Percentiles rank a stretch among this genome's conserved stretches.
phyloP scores from a whole-genome alignment of 2,113 vertebrate species.

The Odocoileus hemionus region DNA sequence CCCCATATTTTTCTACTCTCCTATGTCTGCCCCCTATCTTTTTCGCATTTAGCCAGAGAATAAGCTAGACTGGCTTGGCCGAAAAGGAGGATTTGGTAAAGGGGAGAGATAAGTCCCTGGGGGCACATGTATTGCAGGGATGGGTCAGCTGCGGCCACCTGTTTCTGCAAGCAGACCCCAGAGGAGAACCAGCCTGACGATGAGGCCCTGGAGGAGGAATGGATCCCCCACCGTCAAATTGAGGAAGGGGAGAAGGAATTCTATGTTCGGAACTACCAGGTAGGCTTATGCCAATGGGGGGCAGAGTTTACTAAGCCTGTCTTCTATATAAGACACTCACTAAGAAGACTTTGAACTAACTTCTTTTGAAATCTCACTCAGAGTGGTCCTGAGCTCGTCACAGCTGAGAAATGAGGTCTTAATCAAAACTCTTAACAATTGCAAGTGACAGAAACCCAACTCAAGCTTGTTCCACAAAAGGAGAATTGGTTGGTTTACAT shows the following conservation, averaged over 20 bases:
- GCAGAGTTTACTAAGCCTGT: neutral
- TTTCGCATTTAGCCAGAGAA: neutral
- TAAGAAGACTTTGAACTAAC: neutral
- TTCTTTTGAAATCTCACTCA: neutral
- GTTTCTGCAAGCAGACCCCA: conserved; percentile 58
- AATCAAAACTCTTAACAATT: neutral
- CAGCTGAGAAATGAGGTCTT: neutral
- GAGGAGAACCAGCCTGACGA: neutral
- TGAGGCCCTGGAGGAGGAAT: conserved; percentile 69
- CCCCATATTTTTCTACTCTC: neutral
- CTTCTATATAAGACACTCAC: neutral
- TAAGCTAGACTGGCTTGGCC: neutral
- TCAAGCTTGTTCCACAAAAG: neutral
- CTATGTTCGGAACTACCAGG: conserved; percentile 82
- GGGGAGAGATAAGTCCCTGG: neutral
- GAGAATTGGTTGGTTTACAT: neutral
- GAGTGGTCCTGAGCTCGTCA: neutral
- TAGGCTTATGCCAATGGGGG: neutral
- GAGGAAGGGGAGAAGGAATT: conserved; percentile 82
- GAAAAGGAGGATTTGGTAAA: neutral
- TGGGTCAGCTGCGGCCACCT: conserved; percentile 80
- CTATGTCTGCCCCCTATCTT: neutral
- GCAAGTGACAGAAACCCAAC: neutral
- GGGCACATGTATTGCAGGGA: conserved; percentile 74
- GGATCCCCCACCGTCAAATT: conserved; percentile 75